Conservation (phyloP, 2,113 vertebrate genomes). For the Mastomys natalensis region DNA sequence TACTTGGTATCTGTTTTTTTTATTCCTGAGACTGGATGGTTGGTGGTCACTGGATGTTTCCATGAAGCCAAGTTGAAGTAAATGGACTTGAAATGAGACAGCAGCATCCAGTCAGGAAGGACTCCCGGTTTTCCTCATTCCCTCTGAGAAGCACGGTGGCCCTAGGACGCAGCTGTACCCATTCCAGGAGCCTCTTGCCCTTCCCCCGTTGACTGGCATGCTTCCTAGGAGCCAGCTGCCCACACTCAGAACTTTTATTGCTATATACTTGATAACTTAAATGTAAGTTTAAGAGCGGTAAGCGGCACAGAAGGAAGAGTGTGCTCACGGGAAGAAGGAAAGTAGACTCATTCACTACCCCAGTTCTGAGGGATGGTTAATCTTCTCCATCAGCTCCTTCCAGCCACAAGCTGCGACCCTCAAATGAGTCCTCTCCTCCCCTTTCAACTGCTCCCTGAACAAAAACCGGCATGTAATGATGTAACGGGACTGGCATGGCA, state of each 20-base stretch:
- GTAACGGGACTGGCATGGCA: neutral
- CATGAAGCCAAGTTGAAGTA: neutral
- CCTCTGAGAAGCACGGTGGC: neutral
- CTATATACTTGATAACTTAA: too few species aligned
- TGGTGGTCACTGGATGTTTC: neutral
- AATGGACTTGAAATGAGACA: neutral
- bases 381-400: neutral
- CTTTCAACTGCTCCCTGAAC: too few species aligned
- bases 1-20: too few species aligned
- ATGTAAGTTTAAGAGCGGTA: neutral
- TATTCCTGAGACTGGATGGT: neutral
- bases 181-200: accelerated
- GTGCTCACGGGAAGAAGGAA: neutral
- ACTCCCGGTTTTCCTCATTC: neutral
- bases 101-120: too few species aligned
- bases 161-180: too few species aligned
- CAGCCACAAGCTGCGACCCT: neutral
- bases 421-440: too few species aligned
- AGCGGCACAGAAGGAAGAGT: neutral
- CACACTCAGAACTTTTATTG: neutral
- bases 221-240: neutral
- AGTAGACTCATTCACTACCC: neutral
- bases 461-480: neutral
- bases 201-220: too few species aligned
- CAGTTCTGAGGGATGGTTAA: neutral